Base-by-base conservation (phyloP, 37 sponge, comb jelly and placozoan genomes). In the Halichondria panicea region DNA sequence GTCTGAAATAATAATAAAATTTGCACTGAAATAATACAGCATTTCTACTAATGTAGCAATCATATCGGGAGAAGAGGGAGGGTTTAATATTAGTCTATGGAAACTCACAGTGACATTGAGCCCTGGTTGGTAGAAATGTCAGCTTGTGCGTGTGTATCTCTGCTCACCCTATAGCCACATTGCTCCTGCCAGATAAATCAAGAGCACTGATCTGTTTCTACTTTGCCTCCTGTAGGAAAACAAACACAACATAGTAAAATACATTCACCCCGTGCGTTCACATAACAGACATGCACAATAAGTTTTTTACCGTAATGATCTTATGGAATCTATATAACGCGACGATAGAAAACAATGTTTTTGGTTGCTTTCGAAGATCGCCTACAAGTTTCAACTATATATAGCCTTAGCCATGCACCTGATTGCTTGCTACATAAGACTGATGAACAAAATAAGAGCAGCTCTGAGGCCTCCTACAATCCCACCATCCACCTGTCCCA, bases 331-430 rank as follows among this genome's bases (percentile, higher is more conserved):
- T n/a, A n/a, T n/a, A n/a, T n/a, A n/a, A n/a, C n/a, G n/a, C n/a
- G n/a, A n/a, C n/a, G n/a, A n/a, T n/a, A n/a, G n/a, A n/a, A n/a
- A n/a, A n/a, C n/a, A n/a, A n/a, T n/a, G n/a, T n/a, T n/a, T n/a
- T n/a, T n/a, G n/a, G n/a, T n/a, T n/a, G n/a, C n/a, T n/a, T 87
- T 83, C 15, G 93, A 87, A 0, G 93, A 88, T 42, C 93, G 71
- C 45, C n/a, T n/a, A n/a, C n/a, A n/a, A n/a, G n/a, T n/a, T n/a
- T n/a, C n/a, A n/a, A n/a, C n/a, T n/a, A n/a, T n/a, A n/a, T n/a
- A n/a, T n/a, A n/a, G n/a, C n/a, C n/a, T n/a, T n/a, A n/a, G n/a
- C n/a, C n/a, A n/a, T n/a, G n/a, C n/a, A n/a, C n/a, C n/a, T n/a
- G n/a, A n/a, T n/a, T n/a, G n/a, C n/a, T n/a, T n/a, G n/a, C n/a